Percentiles rank a stretch among this genome's conserved stretches.
Conservation (phyloP, 2,113 vertebrate species). For the Ophiodon elongatus region DNA sequence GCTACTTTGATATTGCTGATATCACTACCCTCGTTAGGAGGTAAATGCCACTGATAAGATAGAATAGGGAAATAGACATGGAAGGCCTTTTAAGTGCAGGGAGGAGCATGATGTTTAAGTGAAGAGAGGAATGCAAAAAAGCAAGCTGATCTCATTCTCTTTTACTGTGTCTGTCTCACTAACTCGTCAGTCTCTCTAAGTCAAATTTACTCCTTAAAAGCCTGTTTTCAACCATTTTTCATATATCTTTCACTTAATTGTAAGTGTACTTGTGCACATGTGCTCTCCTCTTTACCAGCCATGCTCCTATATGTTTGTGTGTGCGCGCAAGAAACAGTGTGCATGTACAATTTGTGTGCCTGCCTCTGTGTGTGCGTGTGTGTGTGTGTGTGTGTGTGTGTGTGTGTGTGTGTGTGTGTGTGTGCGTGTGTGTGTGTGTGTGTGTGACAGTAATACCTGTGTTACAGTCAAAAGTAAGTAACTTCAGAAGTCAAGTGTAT, state of each 20-base stretch:
- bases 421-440: background rate
- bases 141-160: slow-evolving; percentile 59
- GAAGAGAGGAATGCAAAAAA: slow-evolving; percentile 49
- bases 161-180: slow-evolving; percentile 56
- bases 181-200: slow-evolving; percentile 39
- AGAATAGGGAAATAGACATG: slow-evolving; percentile 79
- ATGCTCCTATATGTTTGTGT: background rate
- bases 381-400: slow-evolving; percentile 11
- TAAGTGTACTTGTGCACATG: slow-evolving; percentile 1
- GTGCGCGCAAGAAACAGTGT: background rate
- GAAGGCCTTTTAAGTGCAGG: slow-evolving; percentile 77
- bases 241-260: slow-evolving; percentile 30
- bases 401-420: slow-evolving; percentile 19
- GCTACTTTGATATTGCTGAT: slow-evolving; percentile 82
- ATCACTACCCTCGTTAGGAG: slow-evolving; percentile 77
- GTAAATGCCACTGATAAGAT: slow-evolving; percentile 83
- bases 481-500: slow-evolving; percentile 79
- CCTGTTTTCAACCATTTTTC: slow-evolving; percentile 35
- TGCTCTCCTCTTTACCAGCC: background rate
- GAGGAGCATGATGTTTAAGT: slow-evolving; percentile 73
- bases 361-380: background rate
- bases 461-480: slow-evolving; percentile 74
- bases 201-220: slow-evolving; percentile 46
- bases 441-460: slow-evolving; percentile 65
- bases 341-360: background rate